Evolutionary conservation across 2,888 invertebrate genomes (phyloP).

Genomic region (Ectemnius cavifrons): DNA sequence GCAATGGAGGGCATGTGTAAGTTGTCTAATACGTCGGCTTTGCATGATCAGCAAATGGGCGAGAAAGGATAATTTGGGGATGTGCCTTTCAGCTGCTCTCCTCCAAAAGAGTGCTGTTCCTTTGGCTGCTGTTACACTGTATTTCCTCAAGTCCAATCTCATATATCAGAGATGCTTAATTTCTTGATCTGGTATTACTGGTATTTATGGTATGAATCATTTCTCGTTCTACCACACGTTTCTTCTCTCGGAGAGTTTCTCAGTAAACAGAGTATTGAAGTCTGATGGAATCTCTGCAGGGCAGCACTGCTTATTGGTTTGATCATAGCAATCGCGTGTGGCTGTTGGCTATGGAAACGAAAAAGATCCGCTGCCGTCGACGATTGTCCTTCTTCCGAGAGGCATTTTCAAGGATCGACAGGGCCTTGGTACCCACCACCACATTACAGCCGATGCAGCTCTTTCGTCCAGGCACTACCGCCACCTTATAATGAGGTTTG

Average conservation of each 20-base stretch:
- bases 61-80: constrained; percentile 1
- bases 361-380: constrained; percentile 77
- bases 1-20: constrained; percentile 73
- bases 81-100: constrained; percentile 80
- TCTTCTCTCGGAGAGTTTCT: neutral
- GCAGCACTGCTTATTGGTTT: constrained; percentile 82
- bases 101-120: constrained; percentile 87
- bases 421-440: constrained; percentile 91
- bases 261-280: neutral
- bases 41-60: too few relatives aligned
- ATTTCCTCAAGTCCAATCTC: constrained; percentile 81
- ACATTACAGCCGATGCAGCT: constrained; percentile 90
- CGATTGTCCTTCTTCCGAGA: constrained; percentile 83
- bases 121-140: constrained; percentile 81
- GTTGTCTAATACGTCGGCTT: constrained; percentile 36
- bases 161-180: constrained; percentile 81
- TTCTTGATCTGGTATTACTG: constrained; percentile 85
- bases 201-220: constrained; percentile 81
- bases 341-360: constrained; percentile 84
- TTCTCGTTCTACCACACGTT: neutral
- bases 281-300: constrained; percentile 30
- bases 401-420: constrained; percentile 83
- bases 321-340: constrained; percentile 84
- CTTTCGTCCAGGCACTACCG: constrained; percentile 86
- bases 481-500: constrained; percentile 91